Conservation (phyloP, 2,888 invertebrate species). For the Caradrina kadenii region DNA sequence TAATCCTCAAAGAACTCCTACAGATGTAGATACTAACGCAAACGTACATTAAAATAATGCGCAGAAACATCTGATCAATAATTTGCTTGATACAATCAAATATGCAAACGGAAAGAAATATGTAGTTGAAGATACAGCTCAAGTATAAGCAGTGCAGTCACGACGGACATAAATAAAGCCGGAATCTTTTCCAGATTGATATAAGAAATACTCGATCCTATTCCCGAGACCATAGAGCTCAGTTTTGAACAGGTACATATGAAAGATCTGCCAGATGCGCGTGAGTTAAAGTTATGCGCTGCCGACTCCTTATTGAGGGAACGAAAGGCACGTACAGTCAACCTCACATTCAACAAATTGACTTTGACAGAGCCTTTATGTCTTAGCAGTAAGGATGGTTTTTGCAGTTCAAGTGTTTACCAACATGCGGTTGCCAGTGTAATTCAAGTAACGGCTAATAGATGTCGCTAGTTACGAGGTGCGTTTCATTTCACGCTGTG, state of each 20-base stretch:
- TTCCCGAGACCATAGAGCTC: slow-evolving; percentile 55
- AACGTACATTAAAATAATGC: slow-evolving; percentile 23
- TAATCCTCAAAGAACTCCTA: neutral
- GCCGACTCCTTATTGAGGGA: slow-evolving; percentile 52
- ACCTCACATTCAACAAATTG: neutral
- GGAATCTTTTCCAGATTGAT: slow-evolving; percentile 72
- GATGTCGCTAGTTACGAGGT: slow-evolving; percentile 69
- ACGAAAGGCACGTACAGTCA: slow-evolving; percentile 64
- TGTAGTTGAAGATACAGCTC: slow-evolving; percentile 60
- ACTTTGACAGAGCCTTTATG: neutral
- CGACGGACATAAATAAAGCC: slow-evolving; percentile 87
- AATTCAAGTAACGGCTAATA: slow-evolving; percentile 68
- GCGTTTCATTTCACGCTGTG: slow-evolving; percentile 67
- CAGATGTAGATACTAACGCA: slow-evolving; percentile 3
- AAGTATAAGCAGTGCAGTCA: slow-evolving; percentile 79
- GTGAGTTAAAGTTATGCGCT: slow-evolving; percentile 76
- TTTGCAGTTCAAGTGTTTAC: slow-evolving; percentile 2
- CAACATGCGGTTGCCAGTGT: slow-evolving; percentile 1
- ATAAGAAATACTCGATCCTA: slow-evolving; percentile 67
- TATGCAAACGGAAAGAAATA: slow-evolving; percentile 57
- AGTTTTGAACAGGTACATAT: slow-evolving; percentile 55
- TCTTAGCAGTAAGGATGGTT: neutral
- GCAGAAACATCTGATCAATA: slow-evolving; percentile 53
- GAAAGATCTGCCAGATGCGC: slow-evolving; percentile 76
- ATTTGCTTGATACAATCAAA: slow-evolving; percentile 62